A percentile compares a stretch with the other conserved stretches of the same genome.
Evolutionary conservation across 23 tunicate genomes (phyloP).

Genomic region (Ciona savignyi): DNA sequence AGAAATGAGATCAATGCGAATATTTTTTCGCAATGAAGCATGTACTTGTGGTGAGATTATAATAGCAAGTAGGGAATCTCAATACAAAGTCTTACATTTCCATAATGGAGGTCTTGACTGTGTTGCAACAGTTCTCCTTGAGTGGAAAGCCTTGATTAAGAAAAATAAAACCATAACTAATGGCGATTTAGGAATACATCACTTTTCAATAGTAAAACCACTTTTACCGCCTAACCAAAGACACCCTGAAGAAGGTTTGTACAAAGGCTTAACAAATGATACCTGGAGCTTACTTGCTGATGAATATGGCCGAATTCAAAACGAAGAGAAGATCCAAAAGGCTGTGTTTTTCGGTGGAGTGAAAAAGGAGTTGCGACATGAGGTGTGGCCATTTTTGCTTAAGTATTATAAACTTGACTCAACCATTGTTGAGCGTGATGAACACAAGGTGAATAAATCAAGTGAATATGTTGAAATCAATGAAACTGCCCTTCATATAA

Average conservation of each 20-base stretch:
- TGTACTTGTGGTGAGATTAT: slow-evolving; percentile 56
- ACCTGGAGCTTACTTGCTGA: slow-evolving; percentile 40
- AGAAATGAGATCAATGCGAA: slow-evolving; percentile 42
- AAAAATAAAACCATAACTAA: slow-evolving; percentile 5
- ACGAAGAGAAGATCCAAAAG: slow-evolving; percentile 44
- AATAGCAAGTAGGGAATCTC: slow-evolving; percentile 55
- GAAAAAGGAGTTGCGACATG: slow-evolving; percentile 31
- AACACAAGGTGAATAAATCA: slow-evolving; percentile 15
- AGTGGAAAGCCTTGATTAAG: slow-evolving; percentile 39
- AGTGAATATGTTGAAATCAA: slow-evolving; percentile 32
- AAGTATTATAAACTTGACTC: slow-evolving; percentile 43
- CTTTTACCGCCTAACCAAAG: slow-evolving; percentile 14
- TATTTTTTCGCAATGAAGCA: slow-evolving; percentile 46
- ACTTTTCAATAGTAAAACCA: slow-evolving; percentile 16
- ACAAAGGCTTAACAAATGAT: slow-evolving; percentile 43
- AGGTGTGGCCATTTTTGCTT: slow-evolving; percentile 63
- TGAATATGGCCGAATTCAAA: slow-evolving; percentile 66
- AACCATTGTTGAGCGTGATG: slow-evolving; percentile 40
- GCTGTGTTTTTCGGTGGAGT: slow-evolving; percentile 74
- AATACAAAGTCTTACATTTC: slow-evolving; percentile 67
- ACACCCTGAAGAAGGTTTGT: slow-evolving; percentile 79
- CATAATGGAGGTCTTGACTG: slow-evolving; percentile 69
- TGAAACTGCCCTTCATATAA: slow-evolving; percentile 3
- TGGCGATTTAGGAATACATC: slow-evolving; percentile 17
- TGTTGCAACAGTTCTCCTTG: slow-evolving; percentile 25